phyloP scores from a whole-genome alignment of 2,113 vertebrate species.

The Trachemys scripta region DNA sequence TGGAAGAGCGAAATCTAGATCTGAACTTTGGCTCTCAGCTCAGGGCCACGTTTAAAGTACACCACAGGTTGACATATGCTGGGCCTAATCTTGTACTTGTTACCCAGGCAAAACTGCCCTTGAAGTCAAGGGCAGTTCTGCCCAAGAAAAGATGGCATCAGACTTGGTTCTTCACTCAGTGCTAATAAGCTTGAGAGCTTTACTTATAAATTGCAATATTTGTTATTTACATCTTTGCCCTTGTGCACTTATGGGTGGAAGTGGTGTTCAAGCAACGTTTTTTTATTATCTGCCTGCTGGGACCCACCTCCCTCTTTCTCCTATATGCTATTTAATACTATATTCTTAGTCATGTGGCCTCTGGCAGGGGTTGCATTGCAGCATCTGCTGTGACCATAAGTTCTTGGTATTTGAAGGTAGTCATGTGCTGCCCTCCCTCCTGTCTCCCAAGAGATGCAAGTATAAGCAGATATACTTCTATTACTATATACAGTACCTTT shows the following conservation, averaged over 20 bases:
- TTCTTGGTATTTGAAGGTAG: too few relatives aligned
- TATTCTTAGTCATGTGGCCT: background rate
- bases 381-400: too few relatives aligned
- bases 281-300: background rate
- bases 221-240: accelerated
- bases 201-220: background rate
- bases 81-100: background rate
- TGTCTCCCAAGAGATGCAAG: too few relatives aligned
- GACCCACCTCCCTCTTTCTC: background rate
- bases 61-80: accelerated
- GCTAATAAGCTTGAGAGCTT: background rate
- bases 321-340: background rate
- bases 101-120: background rate
- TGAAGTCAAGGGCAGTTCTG: accelerated
- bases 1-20: accelerated
- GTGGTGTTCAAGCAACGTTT: accelerated
- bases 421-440: too few relatives aligned
- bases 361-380: background rate
- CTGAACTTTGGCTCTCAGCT: background rate
- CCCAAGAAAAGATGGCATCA: background rate
- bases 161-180: background rate
- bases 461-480: too few relatives aligned
- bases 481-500: background rate
- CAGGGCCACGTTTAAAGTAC: accelerated
- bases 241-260: background rate